Conservation (phyloP, 2,797 vertebrate genomes). For the Mus spretus region DNA sequence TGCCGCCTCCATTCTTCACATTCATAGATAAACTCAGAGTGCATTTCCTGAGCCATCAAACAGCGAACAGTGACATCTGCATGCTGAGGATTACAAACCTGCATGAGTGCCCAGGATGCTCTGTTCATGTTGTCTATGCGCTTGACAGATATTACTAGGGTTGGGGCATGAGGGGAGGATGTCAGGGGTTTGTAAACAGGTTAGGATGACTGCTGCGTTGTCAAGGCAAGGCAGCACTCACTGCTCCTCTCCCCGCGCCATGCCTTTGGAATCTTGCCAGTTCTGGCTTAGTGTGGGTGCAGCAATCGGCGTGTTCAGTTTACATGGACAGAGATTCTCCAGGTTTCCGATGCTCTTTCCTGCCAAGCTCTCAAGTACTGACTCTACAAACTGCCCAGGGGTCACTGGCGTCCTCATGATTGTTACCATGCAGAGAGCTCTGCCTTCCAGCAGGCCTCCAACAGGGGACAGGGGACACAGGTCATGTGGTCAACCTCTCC, state of each 20-base stretch:
- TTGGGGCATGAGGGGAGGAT: background rate
- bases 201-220: background rate
- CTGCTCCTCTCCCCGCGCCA: background rate
- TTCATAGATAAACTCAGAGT: constrained; percentile 41
- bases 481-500: background rate
- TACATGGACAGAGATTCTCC: background rate
- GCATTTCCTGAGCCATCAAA: constrained; percentile 82
- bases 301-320: background rate
- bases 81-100: background rate
- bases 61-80: constrained; percentile 67
- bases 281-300: background rate
- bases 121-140: background rate
- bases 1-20: constrained; percentile 64
- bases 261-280: background rate
- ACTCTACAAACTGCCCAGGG: background rate
- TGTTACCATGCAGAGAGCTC: background rate
- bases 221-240: background rate
- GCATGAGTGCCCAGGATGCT: background rate
- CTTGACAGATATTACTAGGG: background rate
- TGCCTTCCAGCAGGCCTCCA: background rate
- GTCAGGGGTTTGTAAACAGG: background rate
- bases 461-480: background rate
- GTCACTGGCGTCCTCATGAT: background rate
- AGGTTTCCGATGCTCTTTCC: background rate
- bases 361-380: background rate